Evolutionary conservation across 2,888 invertebrate genomes (phyloP).

Genomic region (Hirtodrosophila confusa): DNA sequence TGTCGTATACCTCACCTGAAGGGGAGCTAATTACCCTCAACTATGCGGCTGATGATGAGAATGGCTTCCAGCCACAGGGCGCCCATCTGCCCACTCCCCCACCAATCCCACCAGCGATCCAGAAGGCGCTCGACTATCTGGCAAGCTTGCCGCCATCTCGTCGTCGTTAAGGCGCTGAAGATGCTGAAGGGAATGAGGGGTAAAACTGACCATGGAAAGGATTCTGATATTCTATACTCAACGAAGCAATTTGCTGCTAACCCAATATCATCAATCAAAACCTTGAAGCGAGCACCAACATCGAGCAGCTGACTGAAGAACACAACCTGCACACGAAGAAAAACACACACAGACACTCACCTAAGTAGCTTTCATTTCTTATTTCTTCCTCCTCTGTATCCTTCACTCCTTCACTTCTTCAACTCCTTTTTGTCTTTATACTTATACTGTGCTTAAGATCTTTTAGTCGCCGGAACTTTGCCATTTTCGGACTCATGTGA

Average conservation of each 20-base stretch:
- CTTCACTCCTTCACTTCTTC: constrained; percentile 9
- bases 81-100: constrained; percentile 91
- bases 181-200: constrained; percentile 13
- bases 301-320: constrained; percentile 73
- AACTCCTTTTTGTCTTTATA: constrained; percentile 20
- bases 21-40: constrained; percentile 88
- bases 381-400: constrained; percentile 21
- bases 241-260: constrained; percentile 63
- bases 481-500: constrained; percentile 83
- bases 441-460: constrained; percentile 63
- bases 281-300: constrained; percentile 47
- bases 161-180: constrained; percentile 69
- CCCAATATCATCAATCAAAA: constrained; percentile 41
- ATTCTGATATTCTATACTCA: constrained; percentile 46
- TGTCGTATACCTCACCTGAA: constrained; percentile 89
- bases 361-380: constrained; percentile 20
- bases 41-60: constrained; percentile 90
- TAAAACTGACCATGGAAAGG: constrained; percentile 50
- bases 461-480: constrained; percentile 82
- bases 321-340: constrained; percentile 49
- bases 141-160: constrained; percentile 87
- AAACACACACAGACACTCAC: constrained; percentile 24
- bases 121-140: constrained; percentile 89
- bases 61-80: constrained; percentile 86
- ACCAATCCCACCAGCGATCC: constrained; percentile 90